Evolutionary conservation across 2,888 invertebrate species (phyloP).

Genomic region (Stegana nigrithorax): DNA sequence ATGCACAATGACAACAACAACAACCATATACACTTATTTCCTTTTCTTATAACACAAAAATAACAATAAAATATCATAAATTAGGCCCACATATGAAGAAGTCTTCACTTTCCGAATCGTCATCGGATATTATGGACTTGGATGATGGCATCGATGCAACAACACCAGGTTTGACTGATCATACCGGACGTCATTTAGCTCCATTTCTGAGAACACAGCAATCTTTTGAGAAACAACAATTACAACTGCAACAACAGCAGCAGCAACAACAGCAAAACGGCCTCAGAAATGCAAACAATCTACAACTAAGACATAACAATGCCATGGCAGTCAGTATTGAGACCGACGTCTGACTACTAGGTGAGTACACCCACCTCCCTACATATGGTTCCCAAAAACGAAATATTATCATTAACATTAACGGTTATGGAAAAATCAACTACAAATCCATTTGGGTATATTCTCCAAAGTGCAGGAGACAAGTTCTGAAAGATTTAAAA

Average conservation of each 20-base stretch:
- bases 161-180: conserved; percentile 69
- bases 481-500: too few species aligned
- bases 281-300: conserved; percentile 56
- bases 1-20: not conserved
- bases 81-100: conserved; percentile 90
- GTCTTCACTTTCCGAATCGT: conserved; percentile 86
- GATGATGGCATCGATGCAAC: conserved; percentile 81
- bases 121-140: conserved; percentile 92
- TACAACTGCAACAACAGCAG: conserved; percentile 64
- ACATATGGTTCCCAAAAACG: too few species aligned
- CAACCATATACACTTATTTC: not conserved
- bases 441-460: too few species aligned
- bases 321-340: conserved; percentile 89
- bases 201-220: conserved; percentile 69
- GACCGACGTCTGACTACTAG: conserved; percentile 96
- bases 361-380: conserved; percentile 71
- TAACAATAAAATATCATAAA: conserved; percentile 22
- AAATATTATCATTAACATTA: too few species aligned
- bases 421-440: too few species aligned
- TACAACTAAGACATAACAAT: conserved; percentile 76
- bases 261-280: conserved; percentile 57
- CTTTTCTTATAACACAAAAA: conserved; percentile 14
- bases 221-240: conserved; percentile 68
- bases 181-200: conserved; percentile 68
- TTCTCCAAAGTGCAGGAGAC: too few species aligned